These are phyloP conservation scores for Cataglyphis altisquamis DNA, from an alignment of 2,888 invertebrate genomes.

Conservation along the genomic window DNA sequence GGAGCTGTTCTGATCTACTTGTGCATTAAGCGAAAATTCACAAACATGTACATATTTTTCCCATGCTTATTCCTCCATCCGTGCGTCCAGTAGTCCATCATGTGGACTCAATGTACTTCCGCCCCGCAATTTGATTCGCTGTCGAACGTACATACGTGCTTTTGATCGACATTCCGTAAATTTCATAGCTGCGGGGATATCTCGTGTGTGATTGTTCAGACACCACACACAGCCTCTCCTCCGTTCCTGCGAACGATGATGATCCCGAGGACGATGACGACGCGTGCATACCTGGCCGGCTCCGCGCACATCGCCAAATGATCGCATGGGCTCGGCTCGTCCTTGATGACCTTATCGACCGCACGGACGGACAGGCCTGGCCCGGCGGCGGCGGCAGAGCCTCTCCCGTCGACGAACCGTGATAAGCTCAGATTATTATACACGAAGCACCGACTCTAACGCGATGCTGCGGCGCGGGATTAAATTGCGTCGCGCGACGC, in stretches of 20 bases:
- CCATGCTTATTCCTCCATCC: not conserved
- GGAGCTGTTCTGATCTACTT: not conserved
- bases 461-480: constrained; percentile 6
- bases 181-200: constrained; percentile 23
- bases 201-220: constrained; percentile 32
- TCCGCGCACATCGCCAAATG: constrained; percentile 54
- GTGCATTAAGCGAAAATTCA: constrained; percentile 2
- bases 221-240: not conserved
- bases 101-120: constrained; percentile 1
- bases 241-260: constrained; percentile 1
- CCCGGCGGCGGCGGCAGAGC: constrained; percentile 41
- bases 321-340: constrained; percentile 51
- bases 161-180: constrained; percentile 29
- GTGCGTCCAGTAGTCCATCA: not conserved
- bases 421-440: constrained; percentile 73
- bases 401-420: constrained; percentile 65
- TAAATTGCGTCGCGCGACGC: constrained; percentile 21
- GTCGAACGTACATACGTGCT: constrained; percentile 21
- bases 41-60: not conserved
- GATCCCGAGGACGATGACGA: constrained; percentile 6
- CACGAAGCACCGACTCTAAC: constrained; percentile 20
- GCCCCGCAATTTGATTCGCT: constrained; percentile 9
- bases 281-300: constrained; percentile 18
- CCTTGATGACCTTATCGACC: constrained; percentile 78
- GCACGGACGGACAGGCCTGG: constrained; percentile 71